These are phyloP conservation scores for Rhabdomys dilectus DNA, from an alignment of 2,113 vertebrate species.

Conservation along the genomic window DNA sequence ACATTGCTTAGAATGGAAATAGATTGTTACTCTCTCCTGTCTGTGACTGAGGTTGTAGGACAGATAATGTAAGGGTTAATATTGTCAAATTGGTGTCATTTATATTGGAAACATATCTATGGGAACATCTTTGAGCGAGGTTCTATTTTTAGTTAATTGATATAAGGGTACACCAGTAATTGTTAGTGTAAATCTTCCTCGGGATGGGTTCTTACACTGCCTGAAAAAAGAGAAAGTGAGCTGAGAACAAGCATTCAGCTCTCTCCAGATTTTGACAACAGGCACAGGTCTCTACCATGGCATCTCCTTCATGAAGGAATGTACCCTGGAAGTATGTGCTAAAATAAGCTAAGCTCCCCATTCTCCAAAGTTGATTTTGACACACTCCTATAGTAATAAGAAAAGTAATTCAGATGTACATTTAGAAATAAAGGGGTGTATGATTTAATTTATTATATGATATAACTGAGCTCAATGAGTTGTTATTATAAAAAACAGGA, in stretches of 20 bases:
- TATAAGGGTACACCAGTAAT: too few relatives aligned
- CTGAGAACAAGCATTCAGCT: background rate
- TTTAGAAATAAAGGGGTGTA: accelerated
- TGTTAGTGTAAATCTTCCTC: background rate
- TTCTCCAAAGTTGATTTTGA: background rate
- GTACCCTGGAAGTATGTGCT: background rate
- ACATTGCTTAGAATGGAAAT: too few relatives aligned
- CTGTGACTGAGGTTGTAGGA: too few relatives aligned
- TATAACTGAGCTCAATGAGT: background rate
- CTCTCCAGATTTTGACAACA: too few relatives aligned
- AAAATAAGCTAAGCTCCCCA: background rate
- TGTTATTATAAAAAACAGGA: background rate
- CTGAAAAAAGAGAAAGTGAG: background rate
- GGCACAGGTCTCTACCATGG: accelerated
- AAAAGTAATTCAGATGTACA: background rate
- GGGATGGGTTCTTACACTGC: background rate
- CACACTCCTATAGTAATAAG: background rate
- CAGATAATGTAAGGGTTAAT: too few relatives aligned
- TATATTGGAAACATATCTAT: background rate
- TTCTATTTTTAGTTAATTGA: background rate
- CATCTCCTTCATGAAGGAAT: background rate
- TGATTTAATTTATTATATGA: accelerated
- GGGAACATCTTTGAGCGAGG: too few relatives aligned
- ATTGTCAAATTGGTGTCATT: too few relatives aligned
- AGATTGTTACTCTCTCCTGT: too few relatives aligned